Evolutionary conservation across 2,888 invertebrate species (phyloP).

Genomic region (Eremobia ochroleuca): DNA sequence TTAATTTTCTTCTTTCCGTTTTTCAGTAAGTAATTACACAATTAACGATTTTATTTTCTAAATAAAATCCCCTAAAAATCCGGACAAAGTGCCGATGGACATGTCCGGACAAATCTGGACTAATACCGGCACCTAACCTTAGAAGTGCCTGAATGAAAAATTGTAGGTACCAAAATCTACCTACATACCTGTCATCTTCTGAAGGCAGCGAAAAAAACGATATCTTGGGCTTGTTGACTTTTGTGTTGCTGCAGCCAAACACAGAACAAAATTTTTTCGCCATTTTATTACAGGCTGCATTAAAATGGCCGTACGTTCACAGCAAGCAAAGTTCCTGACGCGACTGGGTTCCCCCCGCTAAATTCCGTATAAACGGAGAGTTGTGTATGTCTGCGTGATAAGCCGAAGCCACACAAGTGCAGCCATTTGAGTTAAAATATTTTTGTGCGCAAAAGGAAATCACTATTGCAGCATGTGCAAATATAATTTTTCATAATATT

Average conservation of each 20-base stretch:
- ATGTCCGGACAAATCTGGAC: not conserved
- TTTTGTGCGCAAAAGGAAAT: not conserved
- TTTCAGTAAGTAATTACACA: not conserved
- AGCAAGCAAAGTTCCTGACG: slow-evolving; percentile 16
- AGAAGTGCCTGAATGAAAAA: not conserved
- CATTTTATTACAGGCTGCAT: slow-evolving; percentile 19
- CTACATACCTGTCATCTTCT: slow-evolving; percentile 51
- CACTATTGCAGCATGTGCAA: not conserved
- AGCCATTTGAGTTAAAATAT: not conserved
- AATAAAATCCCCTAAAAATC: not conserved
- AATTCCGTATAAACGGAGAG: slow-evolving; percentile 7
- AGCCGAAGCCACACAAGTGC: not conserved
- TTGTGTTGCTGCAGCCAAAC: slow-evolving; percentile 47
- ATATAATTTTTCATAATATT: not conserved
- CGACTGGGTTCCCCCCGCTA: slow-evolving; percentile 54
- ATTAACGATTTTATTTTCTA: not conserved
- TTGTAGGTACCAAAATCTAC: not conserved
- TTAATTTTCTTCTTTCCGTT: not conserved
- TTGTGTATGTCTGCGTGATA: slow-evolving; percentile 34
- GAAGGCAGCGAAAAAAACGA: slow-evolving; percentile 56
- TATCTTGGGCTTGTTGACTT: slow-evolving; percentile 27
- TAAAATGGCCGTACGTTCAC: slow-evolving; percentile 15
- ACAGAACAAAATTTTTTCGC: slow-evolving; percentile 49
- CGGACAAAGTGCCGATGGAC: not conserved
- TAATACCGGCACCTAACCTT: not conserved